A percentile compares a stretch with the other conserved stretches of the same genome.
phyloP scores from a whole-genome alignment of 2,797 vertebrate genomes.

The Helicolenus hilgendorfi region DNA sequence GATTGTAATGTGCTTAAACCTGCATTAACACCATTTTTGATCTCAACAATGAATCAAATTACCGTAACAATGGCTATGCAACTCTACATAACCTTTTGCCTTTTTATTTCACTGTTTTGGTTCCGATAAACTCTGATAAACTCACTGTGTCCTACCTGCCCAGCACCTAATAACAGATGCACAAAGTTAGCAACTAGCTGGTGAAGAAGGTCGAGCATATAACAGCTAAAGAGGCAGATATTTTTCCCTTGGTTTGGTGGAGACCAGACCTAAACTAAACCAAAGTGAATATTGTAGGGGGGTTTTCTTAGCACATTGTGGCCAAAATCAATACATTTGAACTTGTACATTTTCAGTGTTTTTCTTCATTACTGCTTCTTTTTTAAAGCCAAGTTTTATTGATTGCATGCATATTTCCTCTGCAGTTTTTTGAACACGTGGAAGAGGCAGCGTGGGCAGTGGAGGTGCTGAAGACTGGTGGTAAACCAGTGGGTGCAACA shows the following conservation, averaged over 20 bases:
- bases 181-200: not conserved
- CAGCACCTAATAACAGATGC: not conserved
- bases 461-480: slow-evolving; percentile 91
- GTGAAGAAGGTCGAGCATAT: not conserved
- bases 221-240: not conserved
- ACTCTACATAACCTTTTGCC: not conserved
- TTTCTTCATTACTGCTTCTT: not conserved
- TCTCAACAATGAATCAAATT: not conserved
- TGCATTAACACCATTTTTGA: not conserved
- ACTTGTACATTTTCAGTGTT: not conserved
- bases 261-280: not conserved
- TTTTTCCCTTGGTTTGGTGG: not conserved
- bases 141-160: not conserved
- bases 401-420: not conserved
- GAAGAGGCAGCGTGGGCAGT: slow-evolving; percentile 96
- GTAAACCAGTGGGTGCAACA: slow-evolving; percentile 92
- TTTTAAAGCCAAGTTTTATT: not conserved
- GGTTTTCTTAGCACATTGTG: not conserved
- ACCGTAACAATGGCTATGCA: not conserved
- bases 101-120: not conserved
- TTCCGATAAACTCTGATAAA: not conserved
- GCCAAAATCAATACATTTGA: not conserved
- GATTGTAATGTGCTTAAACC: not conserved
- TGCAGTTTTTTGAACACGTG: slow-evolving; percentile 94
- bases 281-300: not conserved